Conservation (phyloP, 2,888 invertebrate species). For the Drosophila tanythrix region DNA sequence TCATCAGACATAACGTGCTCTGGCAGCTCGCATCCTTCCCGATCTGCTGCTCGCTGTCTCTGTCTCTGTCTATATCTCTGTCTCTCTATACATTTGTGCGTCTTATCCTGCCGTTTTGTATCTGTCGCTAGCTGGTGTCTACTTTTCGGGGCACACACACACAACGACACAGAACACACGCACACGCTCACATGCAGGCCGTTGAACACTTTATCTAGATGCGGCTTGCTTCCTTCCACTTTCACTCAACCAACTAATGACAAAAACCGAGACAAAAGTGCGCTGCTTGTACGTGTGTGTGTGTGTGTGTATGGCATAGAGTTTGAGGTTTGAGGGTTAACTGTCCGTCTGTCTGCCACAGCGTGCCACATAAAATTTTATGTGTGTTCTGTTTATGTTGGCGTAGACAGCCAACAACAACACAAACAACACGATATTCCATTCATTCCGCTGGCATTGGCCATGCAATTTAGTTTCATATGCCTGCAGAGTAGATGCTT, state of each 20-base stretch:
- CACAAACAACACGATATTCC: slow-evolving; percentile 18
- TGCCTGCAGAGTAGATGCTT: slow-evolving; percentile 63
- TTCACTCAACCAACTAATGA: slow-evolving; percentile 69
- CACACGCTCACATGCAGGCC: slow-evolving; percentile 65
- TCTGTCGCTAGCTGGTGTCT: slow-evolving; percentile 70
- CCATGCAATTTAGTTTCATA: slow-evolving; percentile 72
- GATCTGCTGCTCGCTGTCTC: slow-evolving; percentile 27
- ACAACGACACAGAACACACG: not conserved
- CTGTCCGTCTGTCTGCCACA: slow-evolving; percentile 40
- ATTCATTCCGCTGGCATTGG: slow-evolving; percentile 51
- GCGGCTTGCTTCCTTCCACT: slow-evolving; percentile 51
- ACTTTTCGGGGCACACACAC: slow-evolving; percentile 59
- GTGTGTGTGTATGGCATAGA: slow-evolving; percentile 11
- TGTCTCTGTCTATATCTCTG: slow-evolving; percentile 17
- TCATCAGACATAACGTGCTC: slow-evolving; percentile 79
- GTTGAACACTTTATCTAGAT: slow-evolving; percentile 78
- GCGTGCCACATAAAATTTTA: slow-evolving; percentile 74
- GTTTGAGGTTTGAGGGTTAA: slow-evolving; percentile 12
- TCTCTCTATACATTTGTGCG: slow-evolving; percentile 36
- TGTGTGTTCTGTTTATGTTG: slow-evolving; percentile 67
- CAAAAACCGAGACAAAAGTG: slow-evolving; percentile 77
- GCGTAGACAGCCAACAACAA: slow-evolving; percentile 52
- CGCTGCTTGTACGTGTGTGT: slow-evolving; percentile 20
- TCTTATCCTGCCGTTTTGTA: slow-evolving; percentile 75
- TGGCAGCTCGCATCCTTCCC: slow-evolving; percentile 38